Evolutionary conservation across 2,113 vertebrate species (phyloP).

Genomic region (Marcusenius ussheri): DNA sequence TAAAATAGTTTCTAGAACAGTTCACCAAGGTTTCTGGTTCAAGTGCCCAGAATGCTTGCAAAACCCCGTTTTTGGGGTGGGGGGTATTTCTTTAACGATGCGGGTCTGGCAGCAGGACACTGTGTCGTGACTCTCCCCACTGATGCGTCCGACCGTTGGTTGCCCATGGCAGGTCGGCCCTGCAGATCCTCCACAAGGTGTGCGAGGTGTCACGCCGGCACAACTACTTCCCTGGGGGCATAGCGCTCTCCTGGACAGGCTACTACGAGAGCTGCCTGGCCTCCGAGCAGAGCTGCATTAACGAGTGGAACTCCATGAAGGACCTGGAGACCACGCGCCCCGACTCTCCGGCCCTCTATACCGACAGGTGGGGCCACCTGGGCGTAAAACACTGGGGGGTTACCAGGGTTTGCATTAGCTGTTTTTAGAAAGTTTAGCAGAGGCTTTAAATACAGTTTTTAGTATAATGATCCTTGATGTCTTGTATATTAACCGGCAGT

Average conservation of each 20-base stretch:
- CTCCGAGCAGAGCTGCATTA: constrained; percentile 93
- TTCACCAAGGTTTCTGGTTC: background rate
- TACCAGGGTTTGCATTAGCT: background rate
- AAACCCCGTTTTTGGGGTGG: background rate
- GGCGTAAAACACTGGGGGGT: background rate
- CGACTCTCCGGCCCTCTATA: constrained; percentile 82
- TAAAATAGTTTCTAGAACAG: background rate
- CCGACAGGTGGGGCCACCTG: constrained; percentile 71
- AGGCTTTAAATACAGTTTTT: background rate
- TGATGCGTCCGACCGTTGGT: background rate
- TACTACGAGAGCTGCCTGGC: constrained; percentile 90
- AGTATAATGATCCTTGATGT: background rate
- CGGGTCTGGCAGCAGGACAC: background rate
- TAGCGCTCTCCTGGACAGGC: constrained; percentile 85
- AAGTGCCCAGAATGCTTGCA: background rate
- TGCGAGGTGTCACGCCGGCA: constrained; percentile 81
- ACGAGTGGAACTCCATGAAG: constrained; percentile 95
- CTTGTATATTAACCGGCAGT: background rate
- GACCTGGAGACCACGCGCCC: constrained; percentile 86
- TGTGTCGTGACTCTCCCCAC: background rate
- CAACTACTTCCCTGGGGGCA: constrained; percentile 89
- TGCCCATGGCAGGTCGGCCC: constrained; percentile 72
- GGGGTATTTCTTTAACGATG: background rate
- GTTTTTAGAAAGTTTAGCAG: background rate
- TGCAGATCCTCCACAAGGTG: constrained; percentile 95